A percentile compares a stretch with the other conserved stretches of the same genome.
These are phyloP conservation scores for Amphipoea lucens DNA, from an alignment of 2,888 invertebrate species.

Conservation along the genomic window DNA sequence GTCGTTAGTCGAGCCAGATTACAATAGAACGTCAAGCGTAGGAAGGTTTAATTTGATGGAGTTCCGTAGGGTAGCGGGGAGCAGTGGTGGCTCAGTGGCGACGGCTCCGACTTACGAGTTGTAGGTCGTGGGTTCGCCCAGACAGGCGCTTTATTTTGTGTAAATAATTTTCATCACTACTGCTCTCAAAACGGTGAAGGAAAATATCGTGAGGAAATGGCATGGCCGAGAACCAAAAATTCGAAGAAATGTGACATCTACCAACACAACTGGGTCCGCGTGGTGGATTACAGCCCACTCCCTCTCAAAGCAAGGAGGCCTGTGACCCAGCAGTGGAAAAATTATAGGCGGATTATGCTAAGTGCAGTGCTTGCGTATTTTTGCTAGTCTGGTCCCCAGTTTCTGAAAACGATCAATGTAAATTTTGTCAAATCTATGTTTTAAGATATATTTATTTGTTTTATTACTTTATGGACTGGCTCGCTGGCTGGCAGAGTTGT, in stretches of 20 bases:
- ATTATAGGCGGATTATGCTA: too few species aligned
- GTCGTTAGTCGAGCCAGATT: slow-evolving; percentile 37
- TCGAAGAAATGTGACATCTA: background rate
- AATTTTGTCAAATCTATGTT: too few species aligned
- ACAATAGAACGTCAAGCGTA: slow-evolving; percentile 49
- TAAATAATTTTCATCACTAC: background rate
- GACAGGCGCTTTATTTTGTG: background rate
- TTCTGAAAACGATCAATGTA: too few species aligned
- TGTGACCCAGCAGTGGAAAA: too few species aligned
- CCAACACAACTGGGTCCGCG: background rate
- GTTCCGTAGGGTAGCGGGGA: slow-evolving; percentile 41
- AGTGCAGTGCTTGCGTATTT: too few species aligned
- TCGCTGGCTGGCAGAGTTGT: too few species aligned
- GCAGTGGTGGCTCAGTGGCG: too few species aligned
- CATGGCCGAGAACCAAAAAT: too few species aligned
- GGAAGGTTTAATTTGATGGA: background rate
- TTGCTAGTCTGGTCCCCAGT: too few species aligned
- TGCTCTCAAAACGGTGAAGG: background rate
- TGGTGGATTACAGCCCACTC: background rate
- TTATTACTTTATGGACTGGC: too few species aligned
- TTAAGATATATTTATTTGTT: too few species aligned
- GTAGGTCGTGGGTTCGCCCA: background rate
- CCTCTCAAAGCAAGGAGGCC: too few species aligned
- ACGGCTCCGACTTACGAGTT: background rate
- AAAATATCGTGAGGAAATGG: background rate